Base-by-base conservation (phyloP, 2,888 invertebrate genomes). In the Proisotoma minuta region DNA sequence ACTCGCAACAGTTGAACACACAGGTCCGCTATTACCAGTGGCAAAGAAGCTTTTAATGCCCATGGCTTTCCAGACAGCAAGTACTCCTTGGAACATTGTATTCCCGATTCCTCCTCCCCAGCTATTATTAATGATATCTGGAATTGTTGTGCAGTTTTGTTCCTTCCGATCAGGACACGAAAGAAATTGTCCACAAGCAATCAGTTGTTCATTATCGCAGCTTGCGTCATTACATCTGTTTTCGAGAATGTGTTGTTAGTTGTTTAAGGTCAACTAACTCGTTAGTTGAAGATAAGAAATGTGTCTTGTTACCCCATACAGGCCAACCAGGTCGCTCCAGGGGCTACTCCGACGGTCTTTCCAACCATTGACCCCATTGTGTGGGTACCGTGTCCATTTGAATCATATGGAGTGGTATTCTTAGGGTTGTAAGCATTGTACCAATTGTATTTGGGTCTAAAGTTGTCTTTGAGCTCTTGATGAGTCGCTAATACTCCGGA, bases 51-150 rank as follows among this genome's bases (percentile, higher is more conserved):
- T 34, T 20, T 15, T 18, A 12, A 56, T 56, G 18, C 40, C 40
- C 20, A 56, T n/a, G n/a, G 48, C 26, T 15, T 34, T 27, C 58
- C 54, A 43, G 1, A 28, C 29, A 2, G 1, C 28, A 1, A 65
- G 39, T 1, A 54, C 29, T 1, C 47, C 22, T 5, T 20, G 12
- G 48, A 50, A 65, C 15, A 24, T 27, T 0, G 23, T 18, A 18
- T 62, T 39, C 3, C 52, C 58, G 4, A 50, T 23, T 1, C 54
- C 65, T 1, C 61, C 65, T 22, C 65, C 65, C 65, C 65, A 65
- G 43, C 61, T 62, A 51, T 62, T 62, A 22, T 52, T 65, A 12
- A 65, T 52, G 10, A 61, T 50, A 18, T 62, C 10, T 3, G 62
- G 65, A 3, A 24, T 23, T 18, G 57, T 56, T 1, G 39, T 18